phyloP scores from a whole-genome alignment of 2,888 invertebrate species.

The Lithosia quadra region DNA sequence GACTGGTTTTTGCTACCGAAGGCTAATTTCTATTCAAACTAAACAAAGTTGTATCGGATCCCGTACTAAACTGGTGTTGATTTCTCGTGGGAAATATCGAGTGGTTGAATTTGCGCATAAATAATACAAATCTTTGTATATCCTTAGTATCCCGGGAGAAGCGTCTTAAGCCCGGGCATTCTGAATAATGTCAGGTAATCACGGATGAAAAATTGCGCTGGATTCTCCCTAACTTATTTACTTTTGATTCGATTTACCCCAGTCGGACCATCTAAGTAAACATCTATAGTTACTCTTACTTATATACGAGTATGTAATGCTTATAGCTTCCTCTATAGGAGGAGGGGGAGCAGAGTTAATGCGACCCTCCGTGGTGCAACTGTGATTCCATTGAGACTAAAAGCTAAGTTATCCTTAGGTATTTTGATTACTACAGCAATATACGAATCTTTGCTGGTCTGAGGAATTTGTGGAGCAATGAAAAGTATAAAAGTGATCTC shows the following conservation, averaged over 20 bases:
- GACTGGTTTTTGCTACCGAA: background rate
- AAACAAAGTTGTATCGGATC: slow-evolving; percentile 32
- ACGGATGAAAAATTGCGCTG: slow-evolving; percentile 37
- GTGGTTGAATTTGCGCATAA: slow-evolving; percentile 46
- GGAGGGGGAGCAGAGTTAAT: background rate
- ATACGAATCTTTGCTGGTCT: no score
- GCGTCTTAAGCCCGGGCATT: slow-evolving; percentile 34
- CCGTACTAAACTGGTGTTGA: slow-evolving; percentile 32
- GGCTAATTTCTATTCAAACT: slow-evolving; percentile 11
- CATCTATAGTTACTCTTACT: background rate
- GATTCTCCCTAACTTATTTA: slow-evolving; percentile 26
- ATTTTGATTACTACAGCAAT: background rate
- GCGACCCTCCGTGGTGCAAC: no score
- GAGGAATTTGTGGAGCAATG: no score
- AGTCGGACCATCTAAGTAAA: background rate
- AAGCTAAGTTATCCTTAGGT: background rate
- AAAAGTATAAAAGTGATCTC: no score
- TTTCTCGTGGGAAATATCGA: slow-evolving; percentile 56
- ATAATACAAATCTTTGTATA: slow-evolving; percentile 46
- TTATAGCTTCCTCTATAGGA: background rate
- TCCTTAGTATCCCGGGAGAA: slow-evolving; percentile 27
- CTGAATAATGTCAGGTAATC: slow-evolving; percentile 44
- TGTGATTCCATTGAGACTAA: background rate
- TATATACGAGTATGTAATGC: background rate
- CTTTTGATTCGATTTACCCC: slow-evolving; percentile 8